Evolutionary conservation across 2,888 invertebrate species (phyloP), one percentile per base, ranked within the genome.

Genomic region (Tricholauxania praeusta): DNA sequence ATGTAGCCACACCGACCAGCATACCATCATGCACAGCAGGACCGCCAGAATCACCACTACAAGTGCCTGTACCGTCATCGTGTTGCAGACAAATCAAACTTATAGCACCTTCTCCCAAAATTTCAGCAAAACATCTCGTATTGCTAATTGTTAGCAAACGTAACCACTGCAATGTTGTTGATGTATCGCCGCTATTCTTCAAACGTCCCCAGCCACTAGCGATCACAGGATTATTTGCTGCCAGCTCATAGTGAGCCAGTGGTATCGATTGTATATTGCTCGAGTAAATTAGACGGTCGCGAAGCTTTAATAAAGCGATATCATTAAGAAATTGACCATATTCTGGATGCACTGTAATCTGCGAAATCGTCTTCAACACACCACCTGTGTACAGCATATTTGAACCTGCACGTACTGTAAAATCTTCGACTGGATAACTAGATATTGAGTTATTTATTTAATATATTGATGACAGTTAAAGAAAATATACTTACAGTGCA

Each of bases 11-110:
- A 66, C 85, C 85, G n/a, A 83, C 82, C 19, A 85, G 65, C 65
- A 82, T 75, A 0, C 80, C 78, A 0, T 82, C 77, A 47, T 81
- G 83, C 3, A 79, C 62, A 12, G 85, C 83, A 39, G 85, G 84
- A 8, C 84, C 84, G 15, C 85, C 85, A 6, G 83, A 84, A 68
- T 85, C 85, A 0, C 84, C 85, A 47, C 80, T 78, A 76, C 85
- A 85, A n/a, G 80, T 81, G 2, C 85, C 85, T 59, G 82, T 80
- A 39, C 79, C 55, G 0, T 51, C 68, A 17, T 65, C 71, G 60
- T 84, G 85, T 22, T 66, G 74, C 51, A 86, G 78, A 70, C 86
- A 86, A 28, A 86, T 62, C 2, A 84, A 74, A 3, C 76, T 72
- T 5, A 76, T 74, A 10, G 80, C 74, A 7, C 77, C 79, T 67